A percentile compares a stretch with the other conserved stretches of the same genome.
Evolutionary conservation across 2,113 vertebrate species (phyloP).

Genomic region (Hylia prasina): DNA sequence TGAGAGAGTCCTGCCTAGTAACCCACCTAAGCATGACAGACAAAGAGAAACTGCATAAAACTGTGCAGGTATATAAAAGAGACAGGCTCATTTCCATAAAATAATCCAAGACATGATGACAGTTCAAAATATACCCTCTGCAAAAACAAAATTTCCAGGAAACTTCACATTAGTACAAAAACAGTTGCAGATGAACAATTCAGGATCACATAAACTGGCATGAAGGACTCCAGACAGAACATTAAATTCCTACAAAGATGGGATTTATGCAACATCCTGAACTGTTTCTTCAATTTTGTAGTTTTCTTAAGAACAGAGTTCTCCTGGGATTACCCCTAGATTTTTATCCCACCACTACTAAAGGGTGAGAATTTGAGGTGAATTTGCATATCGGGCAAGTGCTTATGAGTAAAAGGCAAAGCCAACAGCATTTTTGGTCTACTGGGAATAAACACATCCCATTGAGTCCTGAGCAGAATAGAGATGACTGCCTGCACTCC

Average conservation of each 20-base stretch:
- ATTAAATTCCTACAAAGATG: background rate
- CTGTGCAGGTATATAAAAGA: background rate
- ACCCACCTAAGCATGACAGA: background rate
- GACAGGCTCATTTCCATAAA: background rate
- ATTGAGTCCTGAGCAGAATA: background rate
- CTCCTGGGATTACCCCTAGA: background rate
- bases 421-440: background rate
- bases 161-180: background rate
- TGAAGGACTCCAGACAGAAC: background rate
- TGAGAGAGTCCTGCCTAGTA: background rate
- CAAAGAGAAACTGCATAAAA: background rate
- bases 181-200: background rate
- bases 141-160: background rate
- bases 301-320: background rate
- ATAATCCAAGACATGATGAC: background rate
- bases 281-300: background rate
- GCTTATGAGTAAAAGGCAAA: background rate
- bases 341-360: background rate
- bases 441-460: background rate
- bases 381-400: background rate
- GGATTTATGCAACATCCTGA: background rate
- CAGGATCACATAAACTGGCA: background rate
- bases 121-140: background rate
- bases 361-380: background rate
- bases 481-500: background rate